Base-by-base conservation (phyloP, 2,797 vertebrate genomes). In the Gallinago solitaria region DNA sequence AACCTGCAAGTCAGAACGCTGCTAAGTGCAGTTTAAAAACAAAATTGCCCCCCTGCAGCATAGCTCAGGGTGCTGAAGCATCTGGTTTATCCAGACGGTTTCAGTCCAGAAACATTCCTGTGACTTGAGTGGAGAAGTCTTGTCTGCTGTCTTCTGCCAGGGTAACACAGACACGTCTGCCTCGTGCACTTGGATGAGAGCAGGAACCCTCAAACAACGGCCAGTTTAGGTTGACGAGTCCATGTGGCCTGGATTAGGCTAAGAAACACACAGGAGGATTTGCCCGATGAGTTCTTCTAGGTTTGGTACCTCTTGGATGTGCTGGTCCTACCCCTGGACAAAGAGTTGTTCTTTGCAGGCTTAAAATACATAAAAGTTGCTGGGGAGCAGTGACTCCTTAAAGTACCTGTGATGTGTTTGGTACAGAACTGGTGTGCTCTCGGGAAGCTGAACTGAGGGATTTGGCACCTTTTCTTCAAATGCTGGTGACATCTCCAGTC, bases 1-100 rank as follows among this genome's bases (percentile, higher is more conserved):
- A 97, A 96, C 87, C 85, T 95, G 85, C 93, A 96, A 96, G 95
- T 96, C 88, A 93, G 96, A 96, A 93, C 88, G 17, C 68, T 84
- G 54, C 79, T 83, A 92, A 96, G 84, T 57, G 71, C 68, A 60
- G 90, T 81, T 94, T 89, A 75, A 90, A 95, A 96, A 50, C 89
- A 95, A 95, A 96, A 95, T 93, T 89, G 70, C 80, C 45, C 37
- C 94, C 95, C 90, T 65, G 88, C 70, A 96, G 93, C 85, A 2
- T 70, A 43, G 70, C 89, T 94, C 16, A 82, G 89, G 76, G 91
- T 88, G 50, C 56, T 81, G 84, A 69, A 83, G 65, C 61, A 75
- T 77, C 89, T 95, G 89, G 80, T 91, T 91, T 85, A 89, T 78
- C 94, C 87, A 87, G 95, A 59, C 41, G 1, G 68, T 43, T 82